Base-by-base conservation (phyloP, 2,797 vertebrate genomes). In the Fundulus diaphanus region DNA sequence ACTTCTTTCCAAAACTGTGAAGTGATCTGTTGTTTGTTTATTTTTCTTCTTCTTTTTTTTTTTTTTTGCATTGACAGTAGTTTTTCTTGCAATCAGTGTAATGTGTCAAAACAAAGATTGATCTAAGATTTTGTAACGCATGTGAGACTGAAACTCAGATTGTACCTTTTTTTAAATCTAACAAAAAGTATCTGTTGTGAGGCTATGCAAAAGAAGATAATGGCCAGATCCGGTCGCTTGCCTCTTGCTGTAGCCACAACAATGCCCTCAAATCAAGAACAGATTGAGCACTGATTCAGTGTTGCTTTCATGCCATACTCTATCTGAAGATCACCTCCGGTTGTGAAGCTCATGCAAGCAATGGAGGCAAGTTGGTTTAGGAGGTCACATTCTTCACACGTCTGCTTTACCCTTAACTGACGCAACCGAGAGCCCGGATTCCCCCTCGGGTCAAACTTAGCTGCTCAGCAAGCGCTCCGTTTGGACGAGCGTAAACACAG, bases 401-500 rank as follows among this genome's bases (percentile, higher is more conserved):
- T 65, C 42, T 66, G 9, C 5, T 66, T 42, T 13, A 40, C 24
- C 11, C 12, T n/a, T 66, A 42, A 66, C n/a, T 57, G 52, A 46
- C 9, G 52, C 49, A 69, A 63, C 13, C 5, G 6, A 76, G 57
- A 65, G 48, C 66, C 66, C 54, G 48, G 16, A 49, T 66, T 29
- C 16, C 29, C 44, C 66, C 20, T 37, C 37, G 27, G 57, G 48
- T 68, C 54, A 54, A 57, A 77, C 27, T 72, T n/a, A 63, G 56
- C 42, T 65, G n/a, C 59, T 85, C 68, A 68, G 33, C 5, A 18
- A 40, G 57, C 67, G 59, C 46, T 78, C 24, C 5, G 74, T 65
- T 54, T 35, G 67, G 51, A 67, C 69, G 29, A 54, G 49, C 31
- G 18, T 68, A n/a, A n/a, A 74, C 82, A 56, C 81, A 51, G 37